phyloP scores from a whole-genome alignment of 2,113 vertebrate species.

The Ageneiosus marmoratus region DNA sequence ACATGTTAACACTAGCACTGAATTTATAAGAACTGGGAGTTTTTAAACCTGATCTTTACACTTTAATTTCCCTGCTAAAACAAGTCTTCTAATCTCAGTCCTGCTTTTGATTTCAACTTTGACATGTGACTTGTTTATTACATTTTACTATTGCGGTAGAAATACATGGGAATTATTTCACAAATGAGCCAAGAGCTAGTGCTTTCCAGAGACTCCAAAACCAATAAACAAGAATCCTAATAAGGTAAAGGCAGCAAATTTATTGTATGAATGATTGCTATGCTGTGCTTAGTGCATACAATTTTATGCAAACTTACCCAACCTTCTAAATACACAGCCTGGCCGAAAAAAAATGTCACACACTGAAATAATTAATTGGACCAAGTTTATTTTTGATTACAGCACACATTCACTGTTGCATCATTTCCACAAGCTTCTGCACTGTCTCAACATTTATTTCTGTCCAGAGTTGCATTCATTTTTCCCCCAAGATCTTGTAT shows the following conservation, averaged over 20 bases:
- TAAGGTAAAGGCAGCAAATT: background rate
- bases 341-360: no score
- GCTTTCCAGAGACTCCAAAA: background rate
- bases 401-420: no score
- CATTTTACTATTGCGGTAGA: background rate
- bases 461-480: no score
- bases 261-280: background rate
- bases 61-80: background rate
- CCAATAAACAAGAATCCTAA: background rate
- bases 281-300: background rate
- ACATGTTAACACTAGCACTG: background rate
- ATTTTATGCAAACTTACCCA: background rate
- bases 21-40: slow-evolving; percentile 27
- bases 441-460: no score
- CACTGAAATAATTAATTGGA: no score
- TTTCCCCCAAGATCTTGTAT: no score
- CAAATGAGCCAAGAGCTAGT: background rate
- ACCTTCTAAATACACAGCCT: no score
- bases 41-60: slow-evolving; percentile 40
- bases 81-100: background rate
- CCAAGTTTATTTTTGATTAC: no score
- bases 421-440: no score
- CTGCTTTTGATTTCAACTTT: background rate
- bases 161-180: background rate
- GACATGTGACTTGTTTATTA: background rate